Percentiles rank a stretch among this genome's conserved stretches.
These are phyloP conservation scores for Ceriagrion tenellum DNA, from an alignment of 2,888 invertebrate genomes.

Conservation along the genomic window DNA sequence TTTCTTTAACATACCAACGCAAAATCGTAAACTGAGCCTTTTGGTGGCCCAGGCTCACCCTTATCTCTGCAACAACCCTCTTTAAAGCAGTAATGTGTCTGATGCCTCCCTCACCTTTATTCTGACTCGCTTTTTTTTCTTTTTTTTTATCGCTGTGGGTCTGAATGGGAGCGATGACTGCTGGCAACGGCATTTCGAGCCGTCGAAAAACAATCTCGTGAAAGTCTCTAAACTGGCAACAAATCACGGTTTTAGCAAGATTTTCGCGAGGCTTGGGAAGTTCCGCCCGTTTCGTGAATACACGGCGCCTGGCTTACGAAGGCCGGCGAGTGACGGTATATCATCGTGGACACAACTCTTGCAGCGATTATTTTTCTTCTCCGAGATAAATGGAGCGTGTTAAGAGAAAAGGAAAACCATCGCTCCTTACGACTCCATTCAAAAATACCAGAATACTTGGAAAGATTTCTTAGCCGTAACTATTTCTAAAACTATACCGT, in stretches of 20 bases:
- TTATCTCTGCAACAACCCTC: neutral
- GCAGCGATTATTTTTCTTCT: neutral
- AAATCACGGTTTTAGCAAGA: constrained; percentile 18
- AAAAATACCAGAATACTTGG: too few species aligned
- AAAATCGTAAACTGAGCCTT: neutral
- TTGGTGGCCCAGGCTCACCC: neutral
- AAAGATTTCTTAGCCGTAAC: too few species aligned
- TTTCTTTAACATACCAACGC: neutral
- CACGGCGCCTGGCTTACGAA: constrained; percentile 7
- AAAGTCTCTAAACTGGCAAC: constrained; percentile 7
- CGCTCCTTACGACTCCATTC: too few species aligned
- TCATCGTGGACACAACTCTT: neutral
- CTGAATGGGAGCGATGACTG: constrained; percentile 2
- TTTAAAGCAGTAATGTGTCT: neutral
- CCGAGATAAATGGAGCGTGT: neutral
- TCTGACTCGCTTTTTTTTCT: neutral
- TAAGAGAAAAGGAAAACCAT: neutral
- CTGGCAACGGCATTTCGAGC: neutral
- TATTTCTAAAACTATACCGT: too few species aligned
- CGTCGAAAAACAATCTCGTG: constrained; percentile 18
- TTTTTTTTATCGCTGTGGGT: neutral
- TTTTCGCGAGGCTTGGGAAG: constrained; percentile 8
- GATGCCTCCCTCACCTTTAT: constrained; percentile 18
- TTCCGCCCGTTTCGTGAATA: neutral
- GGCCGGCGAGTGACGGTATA: neutral